Conservation (phyloP, 1,140 invertebrate species). For the Drosophila sucinea region DNA sequence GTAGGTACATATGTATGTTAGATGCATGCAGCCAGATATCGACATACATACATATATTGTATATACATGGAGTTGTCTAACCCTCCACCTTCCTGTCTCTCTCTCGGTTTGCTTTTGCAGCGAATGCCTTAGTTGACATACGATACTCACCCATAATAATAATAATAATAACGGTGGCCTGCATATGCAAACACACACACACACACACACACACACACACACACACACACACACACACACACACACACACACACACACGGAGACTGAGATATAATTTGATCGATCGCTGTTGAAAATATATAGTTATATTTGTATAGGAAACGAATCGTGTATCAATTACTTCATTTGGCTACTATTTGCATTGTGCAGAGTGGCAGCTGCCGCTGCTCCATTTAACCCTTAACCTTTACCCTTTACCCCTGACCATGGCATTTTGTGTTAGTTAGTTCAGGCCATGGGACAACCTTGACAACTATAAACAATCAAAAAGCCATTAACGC, state of each 20-base stretch:
- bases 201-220: not conserved
- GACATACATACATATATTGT: conserved; percentile 51
- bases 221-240: not conserved
- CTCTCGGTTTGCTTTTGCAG: conserved; percentile 40
- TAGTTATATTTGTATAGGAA: conserved; percentile 38
- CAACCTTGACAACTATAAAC: conserved; percentile 64
- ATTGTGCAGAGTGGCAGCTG: conserved; percentile 23
- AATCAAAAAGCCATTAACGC: conserved; percentile 72
- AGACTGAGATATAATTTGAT: conserved; percentile 50
- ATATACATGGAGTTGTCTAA: conserved; percentile 25
- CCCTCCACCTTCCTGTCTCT: conserved; percentile 16
- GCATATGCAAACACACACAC: conserved; percentile 28
- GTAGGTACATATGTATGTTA: conserved; percentile 20
- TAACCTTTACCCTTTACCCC: conserved; percentile 37
- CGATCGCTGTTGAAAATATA: conserved; percentile 71
- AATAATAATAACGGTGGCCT: conserved; percentile 52
- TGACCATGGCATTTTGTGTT: conserved; percentile 8
- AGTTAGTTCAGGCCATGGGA: conserved; percentile 12
- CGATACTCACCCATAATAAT: conserved; percentile 55
- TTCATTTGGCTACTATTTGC: conserved; percentile 8
- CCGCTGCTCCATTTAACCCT: conserved; percentile 38
- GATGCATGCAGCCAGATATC: too few relatives aligned
- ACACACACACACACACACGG: not conserved
- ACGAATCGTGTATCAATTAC: conserved; percentile 63
- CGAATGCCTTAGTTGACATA: conserved; percentile 68